Evolutionary conservation across 2,888 invertebrate species (phyloP), one percentile per base, ranked within the genome.

Genomic region (Nowickia ferox): DNA sequence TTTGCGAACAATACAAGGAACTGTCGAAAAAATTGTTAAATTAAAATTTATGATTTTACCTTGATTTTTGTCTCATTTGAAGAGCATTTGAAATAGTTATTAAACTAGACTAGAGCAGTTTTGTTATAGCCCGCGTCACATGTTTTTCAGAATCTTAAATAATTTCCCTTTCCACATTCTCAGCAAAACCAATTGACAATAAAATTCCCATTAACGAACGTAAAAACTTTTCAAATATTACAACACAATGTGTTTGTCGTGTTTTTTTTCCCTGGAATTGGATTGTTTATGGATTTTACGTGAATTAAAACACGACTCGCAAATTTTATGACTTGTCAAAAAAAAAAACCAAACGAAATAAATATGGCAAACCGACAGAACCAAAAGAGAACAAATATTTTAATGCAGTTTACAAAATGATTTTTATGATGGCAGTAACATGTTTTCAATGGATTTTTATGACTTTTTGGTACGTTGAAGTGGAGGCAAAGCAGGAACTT

Each of bases 331-430:
- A 86, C 76, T 65, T 74, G 74, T 65, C 78, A 71, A 51, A 46
- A 30, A 61, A 9, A 4, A 78, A 61, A 53, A 51, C 42, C 19
- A 19, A 53, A 46, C 57, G 51, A 46, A 61, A n/a, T 2, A 42
- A 51, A 15, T 17, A 63, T 57, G 51, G 57, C 55, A 57, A 74
- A 55, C n/a, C 75, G 15, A 55, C n/a, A 72, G 72, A 69, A 53
- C 40, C 51, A 38, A 10, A 44, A 17, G 10, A 42, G 66, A 90
- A 90, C 89, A 90, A 89, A 88, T 87, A 75, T 71, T 91, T 91
- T 91, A 91, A 90, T 90, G 90, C 88, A 89, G 90, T 91, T 91
- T 89, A 90, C 89, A 91, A 78, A 91, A 84, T 75, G 84, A 87
- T 87, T 88, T 88, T 88, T 88, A 91, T 79, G 84, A 88, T 88